Evolutionary conservation across 2,113 vertebrate genomes (phyloP), one percentile per base, ranked within the genome.

Genomic region (Lophochroa leadbeateri): DNA sequence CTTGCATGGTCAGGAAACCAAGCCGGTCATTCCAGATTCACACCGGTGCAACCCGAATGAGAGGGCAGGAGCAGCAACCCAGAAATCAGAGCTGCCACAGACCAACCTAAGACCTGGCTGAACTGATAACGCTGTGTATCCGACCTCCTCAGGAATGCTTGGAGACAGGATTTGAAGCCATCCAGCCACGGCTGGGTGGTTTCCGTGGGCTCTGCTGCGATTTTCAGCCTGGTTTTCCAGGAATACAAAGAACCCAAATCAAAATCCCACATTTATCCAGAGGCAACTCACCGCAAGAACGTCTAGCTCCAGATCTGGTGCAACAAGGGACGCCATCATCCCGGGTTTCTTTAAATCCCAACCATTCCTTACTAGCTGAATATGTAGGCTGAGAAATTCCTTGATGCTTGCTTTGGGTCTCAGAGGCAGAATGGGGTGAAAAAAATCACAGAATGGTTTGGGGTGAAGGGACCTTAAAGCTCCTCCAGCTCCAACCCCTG

Each of bases 341-440:
- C 4, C 0, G 1, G n/a, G 4, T 11, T 18, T 46, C 67, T 28
- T 10, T 18, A n/a, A 57, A 24, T 63, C 46, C 55, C 20, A 8
- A 25, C 23, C 17, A 13, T 10, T n/a, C 37, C 18, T 31, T 8
- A 15, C 28, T 27, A 12, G 8, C n/a, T 25, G 15, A 24, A 16
- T 17, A 50, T 29, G 50, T 47, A 53, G 15, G 24, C 11, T 49
- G 24, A 77, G 52, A 20, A 65, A 63, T 33, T 35, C 33, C 41
- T 21, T 27, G 10, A 14, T 33, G 14, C 10, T 76, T 58, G 13
- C 43, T 80, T n/a, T 10, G 49, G 17, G 33, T 52, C 82, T 83
- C 37, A 47, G 35, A 61, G 50, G 41, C 67, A 88, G 46, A 41
- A 50, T 0, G 0, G 27, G 8, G 9, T 13, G 25, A 27, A 9